A percentile compares a stretch with the other conserved stretches of the same genome.
phyloP scores from a whole-genome alignment of 2,888 invertebrate genomes.

The Chorisops tibialis region DNA sequence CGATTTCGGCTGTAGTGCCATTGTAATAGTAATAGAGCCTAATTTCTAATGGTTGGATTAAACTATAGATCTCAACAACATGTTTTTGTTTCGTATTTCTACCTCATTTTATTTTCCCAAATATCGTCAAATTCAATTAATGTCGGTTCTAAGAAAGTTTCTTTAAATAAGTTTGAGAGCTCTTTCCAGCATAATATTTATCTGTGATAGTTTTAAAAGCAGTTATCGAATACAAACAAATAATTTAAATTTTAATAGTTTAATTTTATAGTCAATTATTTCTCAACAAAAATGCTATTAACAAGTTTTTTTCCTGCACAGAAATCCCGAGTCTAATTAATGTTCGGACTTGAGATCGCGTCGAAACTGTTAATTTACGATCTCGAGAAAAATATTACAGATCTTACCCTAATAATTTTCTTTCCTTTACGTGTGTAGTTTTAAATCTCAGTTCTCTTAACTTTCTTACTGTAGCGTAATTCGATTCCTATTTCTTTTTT shows the following conservation, averaged over 20 bases:
- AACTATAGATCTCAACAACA: too few species aligned
- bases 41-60: too few species aligned
- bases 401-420: background rate
- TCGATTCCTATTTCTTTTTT: too few species aligned
- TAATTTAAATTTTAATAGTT: constrained; percentile 1
- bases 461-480: too few species aligned
- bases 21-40: too few species aligned
- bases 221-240: background rate
- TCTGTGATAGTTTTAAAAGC: constrained; percentile 8
- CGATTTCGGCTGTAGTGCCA: too few species aligned
- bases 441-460: background rate
- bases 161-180: too few species aligned
- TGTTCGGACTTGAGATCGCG: background rate
- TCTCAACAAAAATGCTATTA: constrained; percentile 20
- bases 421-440: background rate
- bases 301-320: background rate
- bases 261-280: constrained; percentile 12
- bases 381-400: background rate
- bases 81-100: too few species aligned
- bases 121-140: too few species aligned
- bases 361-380: constrained; percentile 5
- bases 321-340: background rate
- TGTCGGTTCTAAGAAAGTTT: too few species aligned
- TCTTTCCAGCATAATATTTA: too few species aligned
- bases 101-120: too few species aligned